phyloP scores from a whole-genome alignment of 2,113 vertebrate species.

The Boleophthalmus pectinirostris region DNA sequence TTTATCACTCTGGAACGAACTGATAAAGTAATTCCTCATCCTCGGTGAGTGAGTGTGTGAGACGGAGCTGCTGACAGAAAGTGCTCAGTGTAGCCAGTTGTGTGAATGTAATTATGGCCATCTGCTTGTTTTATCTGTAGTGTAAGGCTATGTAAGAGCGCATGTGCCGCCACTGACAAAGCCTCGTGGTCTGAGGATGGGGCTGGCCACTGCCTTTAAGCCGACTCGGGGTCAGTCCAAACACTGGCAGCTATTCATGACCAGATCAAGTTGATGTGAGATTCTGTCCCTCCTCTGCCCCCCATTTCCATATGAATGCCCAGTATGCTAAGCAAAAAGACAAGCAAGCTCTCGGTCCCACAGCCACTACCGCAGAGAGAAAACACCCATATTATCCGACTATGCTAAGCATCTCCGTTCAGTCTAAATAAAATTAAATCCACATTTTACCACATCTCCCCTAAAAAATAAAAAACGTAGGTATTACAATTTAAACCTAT shows the following conservation, averaged over 20 bases:
- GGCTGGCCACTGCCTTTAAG: slow-evolving; percentile 73
- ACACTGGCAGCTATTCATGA: slow-evolving; percentile 96
- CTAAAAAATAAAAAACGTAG: slow-evolving; percentile 23
- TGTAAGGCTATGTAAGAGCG: slow-evolving; percentile 5
- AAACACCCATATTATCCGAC: slow-evolving; percentile 40
- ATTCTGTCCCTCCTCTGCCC: slow-evolving; percentile 92
- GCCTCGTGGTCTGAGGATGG: slow-evolving; percentile 80
- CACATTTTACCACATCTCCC: slow-evolving; percentile 66
- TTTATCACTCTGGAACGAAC: too few relatives aligned
- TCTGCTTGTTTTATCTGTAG: slow-evolving; percentile 52
- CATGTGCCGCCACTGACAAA: slow-evolving; percentile 75
- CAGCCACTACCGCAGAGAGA: slow-evolving; percentile 83
- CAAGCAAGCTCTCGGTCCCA: slow-evolving; percentile 83
- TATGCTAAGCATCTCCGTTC: slow-evolving; percentile 23
- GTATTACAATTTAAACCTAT: slow-evolving; percentile 26
- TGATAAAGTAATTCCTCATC: background rate
- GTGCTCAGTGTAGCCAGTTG: slow-evolving; percentile 48
- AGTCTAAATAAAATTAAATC: slow-evolving; percentile 48
- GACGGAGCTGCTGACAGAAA: slow-evolving; percentile 28
- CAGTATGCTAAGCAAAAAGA: slow-evolving; percentile 79
- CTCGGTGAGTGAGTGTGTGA: slow-evolving; percentile 17
- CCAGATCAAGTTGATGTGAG: slow-evolving; percentile 98
- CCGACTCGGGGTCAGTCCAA: slow-evolving; percentile 88
- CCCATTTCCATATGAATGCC: slow-evolving; percentile 97
- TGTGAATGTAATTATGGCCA: slow-evolving; percentile 41